Evolutionary conservation across 2,888 invertebrate species (phyloP).

Genomic region (Pocota personata): DNA sequence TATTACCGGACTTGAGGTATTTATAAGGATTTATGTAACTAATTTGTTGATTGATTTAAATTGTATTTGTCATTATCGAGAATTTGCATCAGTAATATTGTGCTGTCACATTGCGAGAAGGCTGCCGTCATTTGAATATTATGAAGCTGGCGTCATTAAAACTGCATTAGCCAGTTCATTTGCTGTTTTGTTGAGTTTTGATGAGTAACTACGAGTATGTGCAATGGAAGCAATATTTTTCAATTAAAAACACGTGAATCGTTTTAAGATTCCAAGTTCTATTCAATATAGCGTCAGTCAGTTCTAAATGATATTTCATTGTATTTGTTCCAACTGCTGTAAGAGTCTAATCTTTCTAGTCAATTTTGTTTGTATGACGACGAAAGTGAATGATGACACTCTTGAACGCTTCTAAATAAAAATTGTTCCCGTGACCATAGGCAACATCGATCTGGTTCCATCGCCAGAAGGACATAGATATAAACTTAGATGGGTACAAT

Average conservation of each 20-base stretch:
- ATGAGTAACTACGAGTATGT: not conserved
- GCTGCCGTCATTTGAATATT: conserved; percentile 1
- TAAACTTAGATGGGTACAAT: too few relatives aligned
- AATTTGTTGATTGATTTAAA: conserved; percentile 47
- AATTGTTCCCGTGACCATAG: too few relatives aligned
- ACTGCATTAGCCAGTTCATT: not conserved
- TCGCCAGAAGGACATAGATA: too few relatives aligned
- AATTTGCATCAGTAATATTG: not conserved
- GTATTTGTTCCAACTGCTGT: too few relatives aligned
- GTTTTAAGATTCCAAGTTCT: not conserved
- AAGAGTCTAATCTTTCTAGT: too few relatives aligned
- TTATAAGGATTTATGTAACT: conserved; percentile 5
- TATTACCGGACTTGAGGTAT: not conserved
- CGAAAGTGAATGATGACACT: too few relatives aligned
- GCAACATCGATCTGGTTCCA: too few relatives aligned
- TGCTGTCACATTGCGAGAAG: not conserved
- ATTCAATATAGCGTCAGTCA: not conserved
- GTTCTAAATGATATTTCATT: too few relatives aligned
- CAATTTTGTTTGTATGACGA: too few relatives aligned
- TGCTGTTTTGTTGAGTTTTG: too few relatives aligned
- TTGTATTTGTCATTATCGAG: conserved; percentile 28
- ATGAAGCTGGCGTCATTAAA: conserved; percentile 5
- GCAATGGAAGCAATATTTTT: not conserved
- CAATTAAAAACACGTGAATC: not conserved
- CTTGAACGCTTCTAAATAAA: too few relatives aligned